Base-by-base conservation (phyloP, 2,113 vertebrate genomes). In the Pseudorasbora parva region DNA sequence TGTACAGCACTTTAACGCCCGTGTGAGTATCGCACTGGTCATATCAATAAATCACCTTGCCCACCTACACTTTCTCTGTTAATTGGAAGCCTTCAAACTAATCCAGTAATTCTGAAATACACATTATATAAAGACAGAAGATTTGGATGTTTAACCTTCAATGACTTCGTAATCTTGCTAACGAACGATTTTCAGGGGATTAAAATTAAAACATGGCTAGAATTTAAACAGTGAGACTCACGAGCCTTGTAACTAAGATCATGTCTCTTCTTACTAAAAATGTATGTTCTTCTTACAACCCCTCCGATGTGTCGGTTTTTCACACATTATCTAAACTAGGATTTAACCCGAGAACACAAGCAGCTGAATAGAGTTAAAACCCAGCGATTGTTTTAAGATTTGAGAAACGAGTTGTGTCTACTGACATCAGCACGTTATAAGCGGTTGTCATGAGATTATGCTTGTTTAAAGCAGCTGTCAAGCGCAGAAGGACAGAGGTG, bases 391-490 rank as follows among this genome's bases (percentile, higher is more conserved):
- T 30, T 64, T 73, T 27, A 12, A 5, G 25, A 19, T 41, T 11
- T 12, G 57, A 33, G 59, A 66, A 82, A 43, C 4, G 1, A 25
- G 43, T 47, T 41, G 56, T 25, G 19, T 30, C 57, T 12, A n/a
- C 21, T 25, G 17, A 73, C 43, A 30, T 47, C 57, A 51, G 15
- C 30, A 27, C 4, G 21, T 51, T 62, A n/a, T n/a, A 43, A 49
- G 12, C 12, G 1, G 23, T 17, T 19, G 0, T 7, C n/a, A 77
- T 37, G 62, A 77, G 23, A 11, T 8, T 45, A 71, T 5, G 1
- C 23, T 64, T 62, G 49, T 57, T 80, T 71, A 77, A 51, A 51
- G 23, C 21, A n/a, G 3, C 68, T 59, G 49, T 54, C 71, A 62
- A 30, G 1, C n/a, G 8, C 62, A 47, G 73, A 59, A 23, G 33